phyloP scores from a whole-genome alignment of 2,797 vertebrate species.

The Myioborus melanocephalus region DNA sequence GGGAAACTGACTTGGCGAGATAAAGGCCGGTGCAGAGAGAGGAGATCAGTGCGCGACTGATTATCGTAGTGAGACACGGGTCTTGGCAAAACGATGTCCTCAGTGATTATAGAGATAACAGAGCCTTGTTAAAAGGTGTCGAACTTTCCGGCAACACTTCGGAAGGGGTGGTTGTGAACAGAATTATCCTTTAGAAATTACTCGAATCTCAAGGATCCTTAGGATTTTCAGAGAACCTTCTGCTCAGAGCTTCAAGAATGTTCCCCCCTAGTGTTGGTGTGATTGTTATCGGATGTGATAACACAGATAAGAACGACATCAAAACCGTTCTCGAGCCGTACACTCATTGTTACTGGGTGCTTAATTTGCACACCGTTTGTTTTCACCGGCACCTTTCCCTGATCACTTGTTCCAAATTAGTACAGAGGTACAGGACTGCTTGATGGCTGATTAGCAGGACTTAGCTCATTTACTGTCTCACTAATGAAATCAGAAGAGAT shows the following conservation, averaged over 20 bases:
- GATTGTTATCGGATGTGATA: background rate
- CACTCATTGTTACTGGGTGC: rapidly evolving
- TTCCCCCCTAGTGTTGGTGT: background rate
- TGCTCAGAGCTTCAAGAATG: background rate
- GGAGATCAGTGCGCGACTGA: background rate
- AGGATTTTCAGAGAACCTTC: background rate
- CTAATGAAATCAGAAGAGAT: background rate
- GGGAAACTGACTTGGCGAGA: background rate
- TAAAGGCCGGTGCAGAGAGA: background rate
- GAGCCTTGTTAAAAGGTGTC: background rate
- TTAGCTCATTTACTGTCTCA: background rate
- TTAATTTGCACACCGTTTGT: rapidly evolving
- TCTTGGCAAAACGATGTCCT: background rate
- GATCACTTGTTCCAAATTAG: background rate
- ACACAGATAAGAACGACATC: background rate
- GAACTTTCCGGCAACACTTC: background rate
- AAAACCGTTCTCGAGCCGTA: background rate
- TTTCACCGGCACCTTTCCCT: background rate
- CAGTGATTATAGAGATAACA: background rate
- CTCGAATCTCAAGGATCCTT: background rate
- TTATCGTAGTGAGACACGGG: background rate
- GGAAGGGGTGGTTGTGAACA: background rate
- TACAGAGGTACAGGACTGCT: background rate
- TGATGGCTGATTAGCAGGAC: background rate
- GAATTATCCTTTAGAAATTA: background rate